Evolutionary conservation across 2,888 invertebrate genomes (phyloP), one percentile per base, ranked within the genome.

Genomic region (Thumatha senex): DNA sequence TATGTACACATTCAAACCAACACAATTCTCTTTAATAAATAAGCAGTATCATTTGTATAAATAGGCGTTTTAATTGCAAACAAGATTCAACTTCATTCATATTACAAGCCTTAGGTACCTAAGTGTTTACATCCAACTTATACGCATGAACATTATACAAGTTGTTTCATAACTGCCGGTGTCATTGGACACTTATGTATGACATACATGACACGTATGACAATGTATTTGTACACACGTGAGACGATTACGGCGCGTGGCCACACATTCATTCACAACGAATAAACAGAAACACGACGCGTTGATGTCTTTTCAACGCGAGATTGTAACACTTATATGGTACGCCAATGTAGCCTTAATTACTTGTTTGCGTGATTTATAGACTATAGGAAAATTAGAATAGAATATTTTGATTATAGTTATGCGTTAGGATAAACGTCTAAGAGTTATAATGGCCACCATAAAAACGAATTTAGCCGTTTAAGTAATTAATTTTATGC

Each of bases 251-350:
- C 13, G 39, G 30, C 43, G 35, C 46, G 49, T 54, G 54, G 49
- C 42, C 31, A 10, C 31, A 24, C 45, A 53, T 46, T 38, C 45
- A 46, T 42, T 36, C 45, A 29, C 18, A 33, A 36, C 29, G 36
- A 39, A 46, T 7, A 46, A 51, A 53, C 24, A 69, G 72, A 64
- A 60, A 67, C 47, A 58, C 70, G 70, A 71, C 51, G 62, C 79
- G 79, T 79, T 78, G 77, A 78, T 70, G 78, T 78, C 79, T 79
- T 78, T 78, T 75, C 58, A 67, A 69, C 66, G 72, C 56, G 65
- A 46, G 58, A 54, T 48, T 52, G 56, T 54, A 45, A 50, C 53
- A 49, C 54, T 41, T n/a, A n/a, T 61, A 54, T 34, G 54, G 55
- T 58, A 61, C 50, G 55, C 58, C 46, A 49, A 61, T 60, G 45